A percentile compares a stretch with the other conserved stretches of the same genome.
Evolutionary conservation across 1,140 invertebrate species (phyloP).

Genomic region (Schlechtendalia chinensis): DNA sequence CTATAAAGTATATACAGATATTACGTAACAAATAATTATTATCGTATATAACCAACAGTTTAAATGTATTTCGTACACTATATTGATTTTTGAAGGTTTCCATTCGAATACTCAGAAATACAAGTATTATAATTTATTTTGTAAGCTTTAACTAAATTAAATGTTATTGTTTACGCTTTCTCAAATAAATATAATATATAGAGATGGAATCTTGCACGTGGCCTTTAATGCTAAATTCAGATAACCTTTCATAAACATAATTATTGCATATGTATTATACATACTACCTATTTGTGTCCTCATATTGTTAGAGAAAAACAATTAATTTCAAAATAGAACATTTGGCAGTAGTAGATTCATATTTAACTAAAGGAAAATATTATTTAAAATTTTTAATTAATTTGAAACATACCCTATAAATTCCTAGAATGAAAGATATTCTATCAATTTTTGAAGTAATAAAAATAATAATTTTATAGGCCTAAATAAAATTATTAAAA

Average conservation of each 20-base stretch:
- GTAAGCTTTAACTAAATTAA: conserved; percentile 14
- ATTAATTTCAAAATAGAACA: conserved; percentile 10
- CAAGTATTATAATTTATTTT: neutral
- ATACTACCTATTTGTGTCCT: conserved; percentile 27
- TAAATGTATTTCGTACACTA: neutral
- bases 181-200: conserved; percentile 1
- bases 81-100: conserved; percentile 17
- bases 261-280: too few species aligned
- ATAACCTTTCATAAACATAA: conserved; percentile 31
- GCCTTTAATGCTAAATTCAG: conserved; percentile 34
- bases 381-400: neutral
- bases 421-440: too few species aligned
- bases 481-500: too few species aligned
- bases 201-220: conserved; percentile 1
- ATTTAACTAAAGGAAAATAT: neutral
- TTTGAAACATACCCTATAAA: neutral
- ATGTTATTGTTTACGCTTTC: neutral
- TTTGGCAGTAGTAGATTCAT: neutral
- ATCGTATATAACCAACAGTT: neutral
- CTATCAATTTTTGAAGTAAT: too few species aligned
- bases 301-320: conserved; percentile 5
- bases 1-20: neutral
- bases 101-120: neutral
- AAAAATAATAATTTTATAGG: too few species aligned
- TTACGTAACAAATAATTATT: conserved; percentile 9